A percentile compares a stretch with the other conserved stretches of the same genome.
Evolutionary conservation across 2,797 vertebrate species (phyloP).

Genomic region (Falco naumanni): DNA sequence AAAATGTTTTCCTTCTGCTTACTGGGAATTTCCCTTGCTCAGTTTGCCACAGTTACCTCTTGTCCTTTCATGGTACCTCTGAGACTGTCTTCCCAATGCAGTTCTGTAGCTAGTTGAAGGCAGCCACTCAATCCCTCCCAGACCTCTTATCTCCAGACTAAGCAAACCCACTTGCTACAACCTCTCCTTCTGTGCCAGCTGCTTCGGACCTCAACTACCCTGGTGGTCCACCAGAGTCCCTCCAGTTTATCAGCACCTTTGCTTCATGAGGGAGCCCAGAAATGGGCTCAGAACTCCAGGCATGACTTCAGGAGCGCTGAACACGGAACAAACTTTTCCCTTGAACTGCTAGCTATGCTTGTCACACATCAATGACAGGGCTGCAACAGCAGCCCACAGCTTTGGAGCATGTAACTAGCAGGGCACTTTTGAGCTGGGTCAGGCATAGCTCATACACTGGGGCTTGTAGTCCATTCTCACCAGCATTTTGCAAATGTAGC

Average conservation of each 20-base stretch:
- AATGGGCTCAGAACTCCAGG: background rate
- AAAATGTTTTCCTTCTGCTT: background rate
- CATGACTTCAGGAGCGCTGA: background rate
- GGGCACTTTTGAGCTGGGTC: background rate
- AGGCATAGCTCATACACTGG: background rate
- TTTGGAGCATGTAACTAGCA: background rate
- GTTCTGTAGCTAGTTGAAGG: rapidly evolving
- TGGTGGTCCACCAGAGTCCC: background rate
- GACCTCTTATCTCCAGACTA: background rate
- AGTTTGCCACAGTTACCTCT: background rate
- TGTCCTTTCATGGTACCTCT: rapidly evolving
- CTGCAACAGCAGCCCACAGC: background rate
- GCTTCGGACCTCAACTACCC: background rate
- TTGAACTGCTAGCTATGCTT: background rate
- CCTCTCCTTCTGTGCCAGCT: background rate
- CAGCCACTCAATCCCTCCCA: background rate
- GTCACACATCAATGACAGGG: background rate
- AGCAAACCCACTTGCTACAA: background rate
- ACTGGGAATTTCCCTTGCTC: background rate
- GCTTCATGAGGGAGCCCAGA: background rate
- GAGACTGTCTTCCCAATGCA: background rate
- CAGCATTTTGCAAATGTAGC: background rate
- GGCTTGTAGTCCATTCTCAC: background rate
- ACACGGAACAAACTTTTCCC: background rate
- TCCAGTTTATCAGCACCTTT: background rate